Percentiles rank a stretch among this genome's conserved stretches.
Conservation (phyloP, 1,140 invertebrate species). For the Heliconius congener region DNA sequence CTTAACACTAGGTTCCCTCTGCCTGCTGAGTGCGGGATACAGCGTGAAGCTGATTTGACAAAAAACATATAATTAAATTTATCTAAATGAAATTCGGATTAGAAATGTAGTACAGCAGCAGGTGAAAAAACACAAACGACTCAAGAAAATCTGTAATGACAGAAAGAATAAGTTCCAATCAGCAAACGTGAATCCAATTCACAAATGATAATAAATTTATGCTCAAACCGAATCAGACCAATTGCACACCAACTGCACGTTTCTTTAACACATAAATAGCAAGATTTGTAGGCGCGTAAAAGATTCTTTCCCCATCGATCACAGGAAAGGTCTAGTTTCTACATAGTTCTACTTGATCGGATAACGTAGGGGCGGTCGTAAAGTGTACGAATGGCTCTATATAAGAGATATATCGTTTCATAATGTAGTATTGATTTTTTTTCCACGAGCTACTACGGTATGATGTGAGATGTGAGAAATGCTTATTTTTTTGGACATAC, state of each 20-base stretch:
- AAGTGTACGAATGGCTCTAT: slow-evolving; percentile 38
- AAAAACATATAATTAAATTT: too few relatives aligned
- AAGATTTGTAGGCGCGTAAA: slow-evolving; percentile 22
- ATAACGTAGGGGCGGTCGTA: slow-evolving; percentile 38
- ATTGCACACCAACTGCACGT: slow-evolving; percentile 12
- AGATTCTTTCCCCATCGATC: slow-evolving; percentile 25
- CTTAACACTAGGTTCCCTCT: not conserved
- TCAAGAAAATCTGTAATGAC: not conserved
- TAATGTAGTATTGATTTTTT: slow-evolving; percentile 20
- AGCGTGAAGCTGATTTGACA: not conserved
- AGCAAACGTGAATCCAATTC: not conserved
- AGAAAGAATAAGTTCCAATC: not conserved
- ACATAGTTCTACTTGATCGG: slow-evolving; percentile 34
- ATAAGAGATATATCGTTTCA: slow-evolving; percentile 34
- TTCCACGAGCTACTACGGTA: not conserved
- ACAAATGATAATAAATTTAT: not conserved
- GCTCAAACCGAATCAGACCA: not conserved
- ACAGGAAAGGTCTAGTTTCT: slow-evolving; percentile 26
- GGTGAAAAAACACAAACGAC: not conserved
- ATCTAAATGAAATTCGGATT: not conserved
- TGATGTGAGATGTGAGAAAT: not conserved
- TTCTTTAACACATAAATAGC: slow-evolving; percentile 11
- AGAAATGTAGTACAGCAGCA: not conserved
- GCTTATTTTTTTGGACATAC: not conserved
- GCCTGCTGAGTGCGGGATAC: not conserved